Evolutionary conservation across 2,888 invertebrate genomes (phyloP).

Genomic region (Eurytoma californica): DNA sequence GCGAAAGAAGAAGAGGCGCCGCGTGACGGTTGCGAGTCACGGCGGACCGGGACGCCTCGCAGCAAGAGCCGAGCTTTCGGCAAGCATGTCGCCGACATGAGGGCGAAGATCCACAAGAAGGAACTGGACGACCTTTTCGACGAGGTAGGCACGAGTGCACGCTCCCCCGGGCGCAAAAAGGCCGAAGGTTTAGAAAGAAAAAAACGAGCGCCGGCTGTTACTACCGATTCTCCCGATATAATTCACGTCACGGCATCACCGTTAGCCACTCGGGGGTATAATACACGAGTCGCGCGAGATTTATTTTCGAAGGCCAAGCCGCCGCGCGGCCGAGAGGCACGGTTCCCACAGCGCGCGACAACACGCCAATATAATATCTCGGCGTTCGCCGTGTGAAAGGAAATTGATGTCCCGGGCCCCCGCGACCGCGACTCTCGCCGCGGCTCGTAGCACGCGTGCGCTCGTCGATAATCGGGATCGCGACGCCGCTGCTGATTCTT

Average conservation of each 20-base stretch:
- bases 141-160: constrained; percentile 63
- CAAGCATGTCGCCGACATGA: constrained; percentile 68
- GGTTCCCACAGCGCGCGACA: not conserved
- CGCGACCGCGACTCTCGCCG: constrained; percentile 20
- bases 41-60: constrained; percentile 31
- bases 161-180: not conserved
- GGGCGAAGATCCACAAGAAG: constrained; percentile 68
- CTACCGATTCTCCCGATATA: not conserved
- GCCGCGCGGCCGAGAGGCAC: no score
- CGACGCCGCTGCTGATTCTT: constrained; percentile 37
- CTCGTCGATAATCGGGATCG: constrained; percentile 54
- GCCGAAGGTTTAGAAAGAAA: not conserved
- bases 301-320: not conserved
- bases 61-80: constrained; percentile 18
- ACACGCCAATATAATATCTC: not conserved
- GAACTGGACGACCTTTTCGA: constrained; percentile 71
- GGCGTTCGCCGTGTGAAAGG: constrained; percentile 44
- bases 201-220: no score
- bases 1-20: constrained; percentile 35
- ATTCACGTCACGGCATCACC: constrained; percentile 15
- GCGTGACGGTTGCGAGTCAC: constrained; percentile 57
- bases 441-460: not conserved
- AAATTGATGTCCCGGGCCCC: constrained; percentile 42
- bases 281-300: not conserved
- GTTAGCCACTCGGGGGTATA: not conserved